Base-by-base conservation (phyloP, 2,797 vertebrate genomes). In the Diplodus sargus region DNA sequence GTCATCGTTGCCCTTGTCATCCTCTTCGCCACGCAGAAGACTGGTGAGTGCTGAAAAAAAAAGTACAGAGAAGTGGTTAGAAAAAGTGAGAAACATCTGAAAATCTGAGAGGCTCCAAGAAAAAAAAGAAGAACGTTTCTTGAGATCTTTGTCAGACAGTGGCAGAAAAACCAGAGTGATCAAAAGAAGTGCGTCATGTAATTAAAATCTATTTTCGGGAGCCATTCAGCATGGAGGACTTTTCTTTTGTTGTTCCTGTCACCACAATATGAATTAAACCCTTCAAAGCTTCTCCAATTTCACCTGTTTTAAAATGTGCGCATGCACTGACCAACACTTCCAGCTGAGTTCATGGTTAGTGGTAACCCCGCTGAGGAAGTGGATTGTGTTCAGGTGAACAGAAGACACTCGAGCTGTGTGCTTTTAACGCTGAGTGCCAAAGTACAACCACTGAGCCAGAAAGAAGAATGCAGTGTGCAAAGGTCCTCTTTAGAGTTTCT, bases 1-100 rank as follows among this genome's bases (percentile, higher is more conserved):
- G 92, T 98, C 53, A 94, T 97, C 0, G 86, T 98, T 65, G 95
- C 97, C 3, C 96, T 99, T 93, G 95, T 96, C 53, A 93, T 95
- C 15, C 95, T 99, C 56, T 98, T 98, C 5, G 96, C 96, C 20
- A 98, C 97, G 0, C 96, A 97, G 2, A 96, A 95, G 0, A 96
- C 94, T 5, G 90, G 95, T 96, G 85, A 95, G 95, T 93, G 76
- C n/a, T 57, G 16, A 49, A 22, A 18, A 60, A 17, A 45, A 34
- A 34, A 45, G 20, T 12, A 53, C 10, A 5, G 15, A 18, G n/a
- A 47, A 54, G 4, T 2, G 4, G 79, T 43, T 18, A 61, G 15
- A 14, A n/a, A 60, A 61, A 84, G 52, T 14, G 18, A 68, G 23
- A 72, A 43, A 45, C 8, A 47, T 66, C 17, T 30, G 30, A 75